Conservation (phyloP, 1,140 invertebrate species). For the Drosophila parvula region DNA sequence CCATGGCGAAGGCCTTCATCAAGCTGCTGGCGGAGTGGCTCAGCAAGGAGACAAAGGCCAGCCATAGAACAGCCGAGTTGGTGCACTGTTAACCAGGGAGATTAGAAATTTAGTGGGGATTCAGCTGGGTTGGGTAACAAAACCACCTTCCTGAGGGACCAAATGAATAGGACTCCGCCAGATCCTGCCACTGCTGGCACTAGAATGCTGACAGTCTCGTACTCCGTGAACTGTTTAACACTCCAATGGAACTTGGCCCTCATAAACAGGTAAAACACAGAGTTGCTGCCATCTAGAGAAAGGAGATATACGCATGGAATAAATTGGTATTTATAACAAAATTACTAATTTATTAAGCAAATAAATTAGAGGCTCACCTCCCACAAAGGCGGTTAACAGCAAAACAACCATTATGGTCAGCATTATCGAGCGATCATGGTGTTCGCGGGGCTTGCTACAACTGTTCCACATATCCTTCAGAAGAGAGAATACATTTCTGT, state of each 20-base stretch:
- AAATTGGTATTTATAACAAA: not conserved
- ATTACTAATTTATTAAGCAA: not conserved
- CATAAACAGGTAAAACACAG: constrained; percentile 87
- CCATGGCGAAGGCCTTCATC: constrained; percentile 85
- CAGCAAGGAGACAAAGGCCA: constrained; percentile 71
- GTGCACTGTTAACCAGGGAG: constrained; percentile 40
- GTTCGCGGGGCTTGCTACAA: constrained; percentile 86
- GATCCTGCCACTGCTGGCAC: constrained; percentile 81
- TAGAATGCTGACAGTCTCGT: constrained; percentile 84
- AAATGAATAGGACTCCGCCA: constrained; percentile 84
- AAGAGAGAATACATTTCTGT: constrained; percentile 55
- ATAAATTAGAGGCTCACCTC: constrained; percentile 26
- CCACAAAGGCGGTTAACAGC: constrained; percentile 85
- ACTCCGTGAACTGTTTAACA: constrained; percentile 86
- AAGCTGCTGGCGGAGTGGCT: constrained; percentile 84
- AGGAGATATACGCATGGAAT: not conserved
- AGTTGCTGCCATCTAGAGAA: constrained; percentile 75
- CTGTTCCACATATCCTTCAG: constrained; percentile 86
- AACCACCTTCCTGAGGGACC: constrained; percentile 84
- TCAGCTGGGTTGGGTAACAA: not conserved
- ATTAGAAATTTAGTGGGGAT: fast-evolving
- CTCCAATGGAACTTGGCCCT: constrained; percentile 88
- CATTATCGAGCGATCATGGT: constrained; percentile 86
- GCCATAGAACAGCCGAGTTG: constrained; percentile 55
- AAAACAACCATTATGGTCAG: constrained; percentile 86